Conservation (phyloP, 2,888 invertebrate genomes). For the Hypomecis punctinalis region DNA sequence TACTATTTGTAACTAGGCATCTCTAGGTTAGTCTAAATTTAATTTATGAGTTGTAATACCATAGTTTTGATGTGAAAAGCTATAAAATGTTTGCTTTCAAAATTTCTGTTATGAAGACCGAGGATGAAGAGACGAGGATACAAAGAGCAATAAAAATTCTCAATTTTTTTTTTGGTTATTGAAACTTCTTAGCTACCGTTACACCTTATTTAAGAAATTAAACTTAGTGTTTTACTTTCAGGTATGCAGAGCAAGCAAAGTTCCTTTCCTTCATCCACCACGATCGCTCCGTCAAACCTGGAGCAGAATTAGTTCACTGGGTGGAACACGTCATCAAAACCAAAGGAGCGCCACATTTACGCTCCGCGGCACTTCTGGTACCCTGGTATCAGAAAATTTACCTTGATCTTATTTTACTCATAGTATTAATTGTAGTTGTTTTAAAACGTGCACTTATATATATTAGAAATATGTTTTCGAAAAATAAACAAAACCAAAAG, state of each 20-base stretch:
- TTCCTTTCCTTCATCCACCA: slow-evolving; percentile 55
- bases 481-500: background rate
- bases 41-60: no score
- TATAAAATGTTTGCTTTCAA: no score
- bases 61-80: no score
- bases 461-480: slow-evolving; percentile 2
- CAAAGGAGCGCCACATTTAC: slow-evolving; percentile 55
- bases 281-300: slow-evolving; percentile 52
- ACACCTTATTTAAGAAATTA: no score
- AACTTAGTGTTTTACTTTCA: slow-evolving; percentile 39
- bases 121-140: no score
- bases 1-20: no score
- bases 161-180: no score
- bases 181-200: no score
- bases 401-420: slow-evolving; percentile 46
- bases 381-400: slow-evolving; percentile 60
- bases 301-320: slow-evolving; percentile 54
- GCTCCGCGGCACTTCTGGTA: slow-evolving; percentile 52
- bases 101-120: no score
- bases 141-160: no score
- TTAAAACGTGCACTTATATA: background rate
- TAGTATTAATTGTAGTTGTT: slow-evolving; percentile 5
- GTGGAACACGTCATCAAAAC: slow-evolving; percentile 57
- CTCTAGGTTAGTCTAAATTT: no score
- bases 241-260: slow-evolving; percentile 50